These are phyloP conservation scores for Trichonephila clavata DNA, from an alignment of 1,140 invertebrate species.

Conservation along the genomic window DNA sequence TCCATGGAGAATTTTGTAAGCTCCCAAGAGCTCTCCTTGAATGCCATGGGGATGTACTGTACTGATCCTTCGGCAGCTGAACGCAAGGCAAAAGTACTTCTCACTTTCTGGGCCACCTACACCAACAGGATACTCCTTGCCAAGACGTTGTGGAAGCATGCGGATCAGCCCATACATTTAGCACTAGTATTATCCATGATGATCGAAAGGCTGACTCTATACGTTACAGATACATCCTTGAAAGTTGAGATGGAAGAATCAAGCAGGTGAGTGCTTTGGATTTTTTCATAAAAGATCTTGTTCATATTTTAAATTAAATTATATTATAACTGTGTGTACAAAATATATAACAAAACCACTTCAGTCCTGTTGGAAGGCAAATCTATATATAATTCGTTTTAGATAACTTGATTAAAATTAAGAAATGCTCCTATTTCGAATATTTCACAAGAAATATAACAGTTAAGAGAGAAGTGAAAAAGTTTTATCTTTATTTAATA, in stretches of 20 bases:
- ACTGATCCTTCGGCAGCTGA: constrained; percentile 80
- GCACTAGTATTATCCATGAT: constrained; percentile 80
- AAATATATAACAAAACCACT: too few species aligned
- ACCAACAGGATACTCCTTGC: constrained; percentile 79
- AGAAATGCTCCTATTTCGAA: too few species aligned
- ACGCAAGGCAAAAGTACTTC: constrained; percentile 79
- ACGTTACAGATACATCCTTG: constrained; percentile 78
- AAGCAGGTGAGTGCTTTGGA: constrained; percentile 69
- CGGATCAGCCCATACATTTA: constrained; percentile 82
- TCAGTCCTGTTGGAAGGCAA: too few species aligned
- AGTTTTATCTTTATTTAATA: too few species aligned
- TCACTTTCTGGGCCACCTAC: constrained; percentile 81
- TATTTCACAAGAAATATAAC: too few species aligned
- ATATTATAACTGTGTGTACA: too few species aligned
- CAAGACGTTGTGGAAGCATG: constrained; percentile 81
- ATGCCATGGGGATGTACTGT: constrained; percentile 79
- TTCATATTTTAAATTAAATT: too few species aligned
- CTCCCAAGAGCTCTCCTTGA: constrained; percentile 80
- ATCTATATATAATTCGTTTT: too few species aligned
- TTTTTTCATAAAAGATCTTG: too few species aligned
- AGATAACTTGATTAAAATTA: too few species aligned
- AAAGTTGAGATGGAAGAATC: constrained; percentile 78
- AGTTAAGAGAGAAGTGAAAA: too few species aligned
- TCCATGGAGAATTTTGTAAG: constrained; percentile 80
- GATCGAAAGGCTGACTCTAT: constrained; percentile 78